A percentile compares a stretch with the other conserved stretches of the same genome.
Evolutionary conservation across 2,113 vertebrate genomes (phyloP).

Genomic region (Ciconia boyciana): DNA sequence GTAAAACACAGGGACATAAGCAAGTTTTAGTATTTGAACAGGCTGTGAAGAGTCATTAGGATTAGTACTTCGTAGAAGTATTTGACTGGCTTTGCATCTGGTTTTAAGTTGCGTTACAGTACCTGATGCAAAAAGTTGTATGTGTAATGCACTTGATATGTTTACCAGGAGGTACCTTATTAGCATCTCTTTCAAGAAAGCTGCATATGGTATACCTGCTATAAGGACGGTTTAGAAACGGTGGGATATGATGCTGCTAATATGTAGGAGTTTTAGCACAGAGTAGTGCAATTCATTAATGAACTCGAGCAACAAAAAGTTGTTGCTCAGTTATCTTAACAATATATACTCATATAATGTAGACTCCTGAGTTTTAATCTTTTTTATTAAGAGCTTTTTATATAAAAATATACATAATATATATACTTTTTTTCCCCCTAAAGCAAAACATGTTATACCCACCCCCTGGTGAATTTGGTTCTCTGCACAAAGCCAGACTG

Average conservation of each 20-base stretch:
- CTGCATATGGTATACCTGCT: background rate
- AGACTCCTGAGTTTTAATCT: conserved; percentile 35
- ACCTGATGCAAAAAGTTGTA: background rate
- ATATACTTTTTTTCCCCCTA: background rate
- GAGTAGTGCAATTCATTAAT: conserved; percentile 48
- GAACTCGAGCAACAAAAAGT: background rate
- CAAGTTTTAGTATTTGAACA: background rate
- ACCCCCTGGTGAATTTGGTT: background rate
- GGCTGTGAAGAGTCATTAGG: background rate
- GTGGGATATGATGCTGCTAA: conserved; percentile 47
- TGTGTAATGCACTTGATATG: conserved; percentile 11
- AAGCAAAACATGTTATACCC: background rate
- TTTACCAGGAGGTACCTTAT: conserved; percentile 27
- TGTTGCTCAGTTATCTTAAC: conserved; percentile 37
- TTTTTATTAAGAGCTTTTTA: conserved; percentile 63
- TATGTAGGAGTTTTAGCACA: conserved; percentile 20
- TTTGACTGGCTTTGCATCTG: background rate
- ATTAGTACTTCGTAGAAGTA: background rate
- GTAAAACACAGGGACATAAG: background rate
- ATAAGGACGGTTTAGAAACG: background rate
- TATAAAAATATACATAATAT: conserved; percentile 46
- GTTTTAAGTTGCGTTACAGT: background rate
- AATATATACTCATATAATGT: background rate
- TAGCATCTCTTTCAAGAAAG: background rate
- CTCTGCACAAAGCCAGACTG: background rate